phyloP scores from a whole-genome alignment of 2,113 vertebrate genomes.

The Oncorhynchus masou region DNA sequence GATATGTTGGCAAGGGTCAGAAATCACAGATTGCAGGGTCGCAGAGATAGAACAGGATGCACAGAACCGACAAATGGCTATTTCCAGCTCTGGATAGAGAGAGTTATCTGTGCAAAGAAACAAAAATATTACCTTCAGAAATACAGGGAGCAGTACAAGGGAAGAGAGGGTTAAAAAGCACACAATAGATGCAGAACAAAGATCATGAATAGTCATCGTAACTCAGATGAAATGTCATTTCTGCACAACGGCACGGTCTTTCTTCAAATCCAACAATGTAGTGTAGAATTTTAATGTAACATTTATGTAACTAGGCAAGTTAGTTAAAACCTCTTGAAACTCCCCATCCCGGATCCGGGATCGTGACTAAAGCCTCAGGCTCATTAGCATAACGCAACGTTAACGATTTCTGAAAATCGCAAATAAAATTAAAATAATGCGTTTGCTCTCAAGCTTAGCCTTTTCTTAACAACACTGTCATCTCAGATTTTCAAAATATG shows the following conservation, averaged over 20 bases:
- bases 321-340: too few species aligned
- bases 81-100: constrained; percentile 5
- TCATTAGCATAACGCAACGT: too few species aligned
- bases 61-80: constrained; percentile 1
- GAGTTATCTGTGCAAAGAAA: not conserved
- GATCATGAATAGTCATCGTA: not conserved
- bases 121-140: not conserved
- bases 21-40: not conserved
- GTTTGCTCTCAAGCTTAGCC: too few species aligned
- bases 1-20: not conserved
- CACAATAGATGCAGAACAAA: not conserved
- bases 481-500: too few species aligned
- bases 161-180: not conserved
- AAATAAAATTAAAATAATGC: too few species aligned
- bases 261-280: not conserved
- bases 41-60: not conserved
- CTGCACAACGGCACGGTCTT: not conserved
- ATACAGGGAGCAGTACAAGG: not conserved
- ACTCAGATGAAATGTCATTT: not conserved
- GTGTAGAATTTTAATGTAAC: not conserved
- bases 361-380: too few species aligned
- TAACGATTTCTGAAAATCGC: too few species aligned
- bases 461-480: too few species aligned
- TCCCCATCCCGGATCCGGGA: too few species aligned
- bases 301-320: too few species aligned